phyloP scores from a whole-genome alignment of 2,888 invertebrate genomes.

The Sipha maydis region DNA sequence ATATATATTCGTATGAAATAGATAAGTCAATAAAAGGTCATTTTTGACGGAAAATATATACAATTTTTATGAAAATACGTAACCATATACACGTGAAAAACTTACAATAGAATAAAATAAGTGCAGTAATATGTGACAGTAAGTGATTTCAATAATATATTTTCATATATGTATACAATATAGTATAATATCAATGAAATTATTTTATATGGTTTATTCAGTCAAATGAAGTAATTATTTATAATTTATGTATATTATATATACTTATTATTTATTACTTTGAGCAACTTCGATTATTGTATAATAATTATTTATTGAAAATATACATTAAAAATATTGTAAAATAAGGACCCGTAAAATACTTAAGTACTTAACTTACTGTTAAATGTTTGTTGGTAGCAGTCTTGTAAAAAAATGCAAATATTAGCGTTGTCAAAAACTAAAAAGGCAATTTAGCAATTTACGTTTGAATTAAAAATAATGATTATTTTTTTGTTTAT shows the following conservation, averaged over 20 bases:
- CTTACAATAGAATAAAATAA: not conserved
- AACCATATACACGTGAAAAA: no score
- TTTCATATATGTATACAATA: not conserved
- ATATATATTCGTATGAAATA: no score
- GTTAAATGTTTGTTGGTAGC: no score
- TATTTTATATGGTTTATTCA: not conserved
- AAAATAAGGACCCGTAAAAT: not conserved
- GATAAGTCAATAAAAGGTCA: no score
- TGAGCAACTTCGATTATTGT: not conserved
- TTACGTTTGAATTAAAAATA: no score
- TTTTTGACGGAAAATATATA: no score
- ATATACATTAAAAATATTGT: not conserved
- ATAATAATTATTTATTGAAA: not conserved
- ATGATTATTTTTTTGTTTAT: no score
- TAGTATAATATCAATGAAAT: not conserved
- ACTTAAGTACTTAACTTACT: not conserved
- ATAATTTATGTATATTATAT: no score
- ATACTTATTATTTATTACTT: no score
- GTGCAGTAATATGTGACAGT: not conserved
- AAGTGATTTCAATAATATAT: not conserved
- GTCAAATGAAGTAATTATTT: no score
- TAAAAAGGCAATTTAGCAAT: not conserved
- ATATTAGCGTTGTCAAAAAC: not conserved
- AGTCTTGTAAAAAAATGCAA: no score
- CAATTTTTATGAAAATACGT: no score